Evolutionary conservation across 2,113 vertebrate species (phyloP).

Genomic region (Triplophysa dalaica): DNA sequence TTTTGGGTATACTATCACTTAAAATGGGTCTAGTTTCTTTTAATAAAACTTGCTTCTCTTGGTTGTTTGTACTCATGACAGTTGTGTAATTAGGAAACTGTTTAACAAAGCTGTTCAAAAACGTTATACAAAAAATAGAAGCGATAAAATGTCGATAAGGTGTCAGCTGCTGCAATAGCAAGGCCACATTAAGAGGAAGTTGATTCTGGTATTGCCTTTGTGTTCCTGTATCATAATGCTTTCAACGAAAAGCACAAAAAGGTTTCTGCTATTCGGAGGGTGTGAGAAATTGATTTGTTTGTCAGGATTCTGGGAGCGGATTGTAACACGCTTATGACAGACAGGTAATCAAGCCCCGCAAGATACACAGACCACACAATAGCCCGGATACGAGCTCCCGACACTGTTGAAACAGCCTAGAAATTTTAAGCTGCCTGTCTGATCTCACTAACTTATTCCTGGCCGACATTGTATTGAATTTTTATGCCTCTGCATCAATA

Average conservation of each 20-base stretch:
- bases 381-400: not conserved
- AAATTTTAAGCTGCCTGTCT: slow-evolving; percentile 32
- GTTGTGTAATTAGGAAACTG: no score
- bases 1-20: no score
- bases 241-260: slow-evolving; percentile 27
- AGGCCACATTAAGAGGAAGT: not conserved
- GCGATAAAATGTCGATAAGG: slow-evolving; percentile 5
- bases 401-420: slow-evolving; percentile 6
- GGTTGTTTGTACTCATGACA: not conserved
- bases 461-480: slow-evolving; percentile 23
- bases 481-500: slow-evolving; percentile 12
- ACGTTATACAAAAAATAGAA: not conserved
- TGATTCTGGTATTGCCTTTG: slow-evolving; percentile 11
- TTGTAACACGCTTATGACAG: slow-evolving; percentile 43
- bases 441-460: slow-evolving; percentile 34
- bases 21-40: no score
- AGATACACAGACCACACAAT: slow-evolving; percentile 37
- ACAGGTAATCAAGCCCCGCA: slow-evolving; percentile 46
- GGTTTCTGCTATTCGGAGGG: slow-evolving; percentile 23
- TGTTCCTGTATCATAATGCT: slow-evolving; percentile 18
- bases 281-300: slow-evolving; percentile 29
- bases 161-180: slow-evolving; percentile 7
- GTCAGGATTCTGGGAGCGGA: slow-evolving; percentile 41
- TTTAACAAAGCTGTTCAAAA: not conserved
- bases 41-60: not conserved